Base-by-base conservation (phyloP, 2,113 vertebrate species). In the Gasterosteus nipponicus region DNA sequence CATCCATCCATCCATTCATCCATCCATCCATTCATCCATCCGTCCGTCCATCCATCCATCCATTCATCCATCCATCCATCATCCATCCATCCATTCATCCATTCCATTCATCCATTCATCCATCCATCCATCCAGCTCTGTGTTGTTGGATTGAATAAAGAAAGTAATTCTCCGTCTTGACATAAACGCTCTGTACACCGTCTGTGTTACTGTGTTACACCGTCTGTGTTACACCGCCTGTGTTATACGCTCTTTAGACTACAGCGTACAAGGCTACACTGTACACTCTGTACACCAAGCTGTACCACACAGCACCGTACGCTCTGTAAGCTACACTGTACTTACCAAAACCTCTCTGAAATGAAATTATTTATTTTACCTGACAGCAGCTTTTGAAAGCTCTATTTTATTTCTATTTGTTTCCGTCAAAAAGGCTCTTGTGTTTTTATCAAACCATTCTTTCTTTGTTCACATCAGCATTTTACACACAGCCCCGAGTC, bases 401-500 rank as follows among this genome's bases (percentile, higher is more conserved):
- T 29, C 14, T 16, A 8, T 19, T 58, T 33, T 54, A 16, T n/a
- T 41, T 2, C 9, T 35, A 53, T 59, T 60, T 69, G 57, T 76
- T 67, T 62, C 75, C 71, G 18, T 31, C 63, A 35, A 38, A 38
- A 38, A 7, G 5, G 35, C 7, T 38, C 5, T 38, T 38, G 35
- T 81, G 69, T 81, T 68, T 19, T 67, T 62, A 82, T 80, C 67
- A 75, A 47, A 81, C 74, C 63, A 38, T 81, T 78, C 31, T 63
- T 49, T 74, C 69, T 59, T 41, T 41, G 73, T 29, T 60, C 59
- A 65, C 69, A 47, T 83, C 83, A 81, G 75, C 74, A 11, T 78
- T 74, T 66, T 46, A 15, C 26, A 11, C 59, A 26, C 77, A 49
- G 72, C 69, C 81, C 87, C 83, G 87, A 87, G 78, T 42, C 75